phyloP scores from a whole-genome alignment of 2,888 invertebrate species.

The Azorinus chamasolen region DNA sequence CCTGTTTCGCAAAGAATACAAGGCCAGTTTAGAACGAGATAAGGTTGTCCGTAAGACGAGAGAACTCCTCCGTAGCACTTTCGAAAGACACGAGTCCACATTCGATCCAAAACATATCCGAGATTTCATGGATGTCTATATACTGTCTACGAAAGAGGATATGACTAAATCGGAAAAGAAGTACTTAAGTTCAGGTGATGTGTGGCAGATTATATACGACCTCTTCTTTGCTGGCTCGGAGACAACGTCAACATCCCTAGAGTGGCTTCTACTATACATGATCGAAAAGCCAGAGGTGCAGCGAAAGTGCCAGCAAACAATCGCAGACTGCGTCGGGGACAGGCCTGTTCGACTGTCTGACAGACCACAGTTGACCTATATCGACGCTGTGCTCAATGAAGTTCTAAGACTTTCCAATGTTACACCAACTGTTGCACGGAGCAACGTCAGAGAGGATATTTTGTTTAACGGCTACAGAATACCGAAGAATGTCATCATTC shows the following conservation, averaged over 20 bases:
- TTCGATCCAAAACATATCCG: slow-evolving; percentile 67
- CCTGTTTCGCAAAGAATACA: background rate
- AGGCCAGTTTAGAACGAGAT: background rate
- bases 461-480: slow-evolving; percentile 3
- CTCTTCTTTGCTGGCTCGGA: slow-evolving; percentile 73
- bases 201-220: slow-evolving; percentile 65
- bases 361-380: slow-evolving; percentile 2
- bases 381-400: slow-evolving; percentile 27
- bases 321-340: slow-evolving; percentile 13
- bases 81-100: slow-evolving; percentile 62
- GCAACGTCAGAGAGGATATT: background rate
- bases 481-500: background rate
- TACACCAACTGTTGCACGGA: slow-evolving; percentile 14
- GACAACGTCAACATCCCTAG: slow-evolving; percentile 67
- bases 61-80: slow-evolving; percentile 12
- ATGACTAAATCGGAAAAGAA: background rate
- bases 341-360: slow-evolving; percentile 5
- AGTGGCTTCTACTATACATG: slow-evolving; percentile 71
- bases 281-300: slow-evolving; percentile 68
- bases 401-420: slow-evolving; percentile 16
- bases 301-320: slow-evolving; percentile 58
- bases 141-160: slow-evolving; percentile 30
- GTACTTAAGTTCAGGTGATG: slow-evolving; percentile 8
- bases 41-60: background rate
- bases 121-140: slow-evolving; percentile 72